Evolutionary conservation across 2,113 vertebrate species (phyloP).

Genomic region (Gambusia holbrooki): DNA sequence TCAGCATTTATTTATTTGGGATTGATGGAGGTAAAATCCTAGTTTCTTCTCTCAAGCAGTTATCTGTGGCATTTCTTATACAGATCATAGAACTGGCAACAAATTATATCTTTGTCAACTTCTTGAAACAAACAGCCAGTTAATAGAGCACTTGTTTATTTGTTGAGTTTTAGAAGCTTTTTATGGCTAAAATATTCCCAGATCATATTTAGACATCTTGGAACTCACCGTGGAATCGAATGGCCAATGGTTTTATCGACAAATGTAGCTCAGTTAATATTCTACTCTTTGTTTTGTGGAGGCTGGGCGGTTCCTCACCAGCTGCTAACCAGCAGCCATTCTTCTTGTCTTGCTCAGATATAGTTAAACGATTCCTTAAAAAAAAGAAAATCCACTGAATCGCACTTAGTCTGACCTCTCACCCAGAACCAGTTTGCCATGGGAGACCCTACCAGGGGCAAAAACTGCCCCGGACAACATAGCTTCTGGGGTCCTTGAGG

Average conservation of each 20-base stretch:
- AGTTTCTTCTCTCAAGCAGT: not conserved
- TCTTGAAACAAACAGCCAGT: not conserved
- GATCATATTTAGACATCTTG: no score
- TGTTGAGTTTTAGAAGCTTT: not conserved
- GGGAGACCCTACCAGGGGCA: not conserved
- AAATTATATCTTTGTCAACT: not conserved
- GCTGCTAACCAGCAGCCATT: no score
- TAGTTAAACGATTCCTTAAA: not conserved
- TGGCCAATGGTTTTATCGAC: no score
- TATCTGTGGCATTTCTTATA: not conserved
- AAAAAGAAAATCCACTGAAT: not conserved
- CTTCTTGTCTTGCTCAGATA: no score
- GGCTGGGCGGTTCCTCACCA: not conserved
- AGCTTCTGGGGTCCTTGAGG: not conserved
- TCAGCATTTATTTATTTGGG: not conserved
- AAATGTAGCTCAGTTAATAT: no score
- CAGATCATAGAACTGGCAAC: not conserved
- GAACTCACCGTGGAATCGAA: no score
- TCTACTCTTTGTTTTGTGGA: not conserved
- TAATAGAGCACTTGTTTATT: not conserved
- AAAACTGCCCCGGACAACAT: not conserved
- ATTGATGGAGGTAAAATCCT: not conserved
- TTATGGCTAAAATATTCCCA: no score
- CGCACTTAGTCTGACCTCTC: not conserved
- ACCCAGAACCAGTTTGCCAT: slow-evolving; percentile 1